Evolutionary conservation across 2,797 vertebrate genomes (phyloP), one percentile per base, ranked within the genome.

Genomic region (Remorina albescens): DNA sequence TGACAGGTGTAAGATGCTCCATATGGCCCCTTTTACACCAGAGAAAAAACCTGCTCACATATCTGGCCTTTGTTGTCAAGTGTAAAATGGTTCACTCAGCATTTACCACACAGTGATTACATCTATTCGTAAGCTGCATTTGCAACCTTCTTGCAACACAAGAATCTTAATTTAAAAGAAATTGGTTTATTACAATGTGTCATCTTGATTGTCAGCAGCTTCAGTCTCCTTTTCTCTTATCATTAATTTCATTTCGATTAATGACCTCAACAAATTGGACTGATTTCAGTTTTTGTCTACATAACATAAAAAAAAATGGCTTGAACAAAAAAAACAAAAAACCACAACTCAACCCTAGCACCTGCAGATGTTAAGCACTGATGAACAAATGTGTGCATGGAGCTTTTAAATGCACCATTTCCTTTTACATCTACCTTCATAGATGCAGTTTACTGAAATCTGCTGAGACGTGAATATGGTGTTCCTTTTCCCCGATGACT

Each of bases 331-430:
- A n/a, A n/a, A n/a, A n/a, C n/a, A n/a, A n/a, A n/a, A n/a, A 2
- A 49, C 68, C 34, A 59, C n/a, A n/a, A n/a, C n/a, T n/a, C n/a
- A n/a, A n/a, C 66, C 53, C 16, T 10, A 50, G 13, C 0, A 36
- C 32, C 18, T 62, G 39, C 16, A 19, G 66, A 32, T 47, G 67
- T 8, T 26, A 37, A 26, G 10, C 13, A 19, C 36, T 34, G 62
- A 44, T 44, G 36, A 70, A 32, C 4, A 39, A 44, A 56, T 25
- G 36, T 51, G 54, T 67, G 18, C 10, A 3, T 18, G 41, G 30
- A 67, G 60, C 13, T 67, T 60, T 63, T 28, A 55, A 23, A 39
- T 2, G 10, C 59, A 46, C 42, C 23, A 11, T 57, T 54, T 16
- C 25, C 57, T 58, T 51, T 41, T 44, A 41, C 19, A 28, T 46